Evolutionary conservation across 1,140 invertebrate genomes (phyloP), one percentile per base, ranked within the genome.

Genomic region (Psilanteris sp.): DNA sequence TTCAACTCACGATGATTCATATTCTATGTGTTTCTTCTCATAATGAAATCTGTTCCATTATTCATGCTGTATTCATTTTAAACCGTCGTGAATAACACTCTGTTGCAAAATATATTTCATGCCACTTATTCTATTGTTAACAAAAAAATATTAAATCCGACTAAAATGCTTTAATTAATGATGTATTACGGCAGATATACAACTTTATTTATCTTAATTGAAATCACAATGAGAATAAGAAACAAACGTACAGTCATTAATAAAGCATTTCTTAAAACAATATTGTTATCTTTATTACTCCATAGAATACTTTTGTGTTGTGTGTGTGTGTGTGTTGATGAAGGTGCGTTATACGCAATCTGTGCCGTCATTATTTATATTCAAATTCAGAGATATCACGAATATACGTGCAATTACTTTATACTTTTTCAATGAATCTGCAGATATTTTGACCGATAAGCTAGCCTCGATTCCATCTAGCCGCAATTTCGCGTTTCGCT

Each of bases 231-330:
- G 61, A 54, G 61, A 66, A 66, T 52, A 50, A 66, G 61, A 54
- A 54, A 66, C 15, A 31, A 34, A 44, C 37, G 48, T 14, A 26
- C 4, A 27, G 14, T 54, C 46, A 54, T 66, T 66, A 55, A 67
- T 67, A 67, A 67, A 52, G 27, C 41, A 67, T 67, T 46, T 55
- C 50, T 55, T 55, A 67, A 67, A 55, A 67, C 50, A 67, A 67
- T 67, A 32, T 66, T 44, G 39, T 55, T 55, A 54, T 67, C 62
- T 55, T 67, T 67, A 67, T 55, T 46, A 46, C 39, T 55, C 31
- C 48, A 46, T 46, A 55, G 36, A 67, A 67, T 55, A 46, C 15
- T 15, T n/a, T 8, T 34, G 9, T 14, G 11, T 64, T 46, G 48
- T 55, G 24, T 55, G n/a, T n/a, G n/a, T n/a, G n/a, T 54, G 2